Conservation (phyloP, 2,113 vertebrate species). For the Planiliza haematocheilus region DNA sequence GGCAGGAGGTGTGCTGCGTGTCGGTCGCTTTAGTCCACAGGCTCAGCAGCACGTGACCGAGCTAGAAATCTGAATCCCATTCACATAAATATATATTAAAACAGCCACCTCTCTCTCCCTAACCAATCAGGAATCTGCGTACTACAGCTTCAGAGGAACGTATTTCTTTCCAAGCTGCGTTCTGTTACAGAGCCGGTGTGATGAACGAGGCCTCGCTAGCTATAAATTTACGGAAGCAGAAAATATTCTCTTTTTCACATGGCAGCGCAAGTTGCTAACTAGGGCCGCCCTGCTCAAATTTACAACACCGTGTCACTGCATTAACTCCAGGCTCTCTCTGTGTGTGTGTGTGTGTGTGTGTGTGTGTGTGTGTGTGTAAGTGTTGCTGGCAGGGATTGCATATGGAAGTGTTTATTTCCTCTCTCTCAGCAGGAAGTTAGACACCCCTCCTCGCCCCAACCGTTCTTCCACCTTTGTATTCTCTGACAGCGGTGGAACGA, state of each 20-base stretch:
- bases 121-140: slow-evolving; percentile 30
- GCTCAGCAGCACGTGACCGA: slow-evolving; percentile 8
- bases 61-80: slow-evolving; percentile 7
- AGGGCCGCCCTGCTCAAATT: slow-evolving; percentile 45
- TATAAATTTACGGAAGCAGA: slow-evolving; percentile 56
- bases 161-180: slow-evolving; percentile 24
- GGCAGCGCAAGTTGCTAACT: slow-evolving; percentile 31
- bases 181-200: slow-evolving; percentile 23
- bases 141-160: neutral
- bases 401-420: slow-evolving; percentile 81
- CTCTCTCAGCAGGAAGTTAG: slow-evolving; percentile 69
- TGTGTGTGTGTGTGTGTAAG: slow-evolving; percentile 27
- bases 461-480: slow-evolving; percentile 67
- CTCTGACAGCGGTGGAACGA: slow-evolving; percentile 43
- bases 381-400: slow-evolving; percentile 59
- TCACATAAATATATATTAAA: neutral
- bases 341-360: slow-evolving; percentile 6
- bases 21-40: slow-evolving; percentile 4
- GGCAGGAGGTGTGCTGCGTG: slow-evolving; percentile 19
- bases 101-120: neutral
- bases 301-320: slow-evolving; percentile 44
- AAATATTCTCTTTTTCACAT: slow-evolving; percentile 37
- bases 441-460: slow-evolving; percentile 39
- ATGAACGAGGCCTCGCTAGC: slow-evolving; percentile 36
- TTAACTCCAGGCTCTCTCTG: slow-evolving; percentile 13